Evolutionary conservation across 2,797 vertebrate genomes (phyloP).

Genomic region (Molossus alvarezi): DNA sequence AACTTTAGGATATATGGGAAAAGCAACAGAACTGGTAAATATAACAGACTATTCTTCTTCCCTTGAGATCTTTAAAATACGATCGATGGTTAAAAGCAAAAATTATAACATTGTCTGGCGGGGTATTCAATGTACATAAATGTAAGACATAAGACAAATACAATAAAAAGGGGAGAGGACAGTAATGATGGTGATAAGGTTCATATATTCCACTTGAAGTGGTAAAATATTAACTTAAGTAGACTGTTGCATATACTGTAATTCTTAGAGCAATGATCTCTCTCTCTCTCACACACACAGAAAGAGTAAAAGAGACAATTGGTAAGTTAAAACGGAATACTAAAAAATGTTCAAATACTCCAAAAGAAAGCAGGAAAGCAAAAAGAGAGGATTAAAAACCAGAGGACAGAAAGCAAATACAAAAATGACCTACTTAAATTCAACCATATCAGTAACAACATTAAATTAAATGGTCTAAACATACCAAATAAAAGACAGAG

Average conservation of each 20-base stretch:
- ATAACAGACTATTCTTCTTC: background rate
- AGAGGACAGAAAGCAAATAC: background rate
- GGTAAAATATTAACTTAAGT: background rate
- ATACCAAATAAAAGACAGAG: background rate
- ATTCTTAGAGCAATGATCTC: background rate
- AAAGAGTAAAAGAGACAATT: constrained; percentile 18
- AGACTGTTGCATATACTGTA: background rate
- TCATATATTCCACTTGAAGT: background rate
- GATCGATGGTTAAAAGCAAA: background rate
- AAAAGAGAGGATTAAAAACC: background rate
- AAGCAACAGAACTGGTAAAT: background rate
- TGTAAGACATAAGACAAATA: background rate
- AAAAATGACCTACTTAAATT: background rate
- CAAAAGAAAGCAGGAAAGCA: background rate
- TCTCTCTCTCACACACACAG: background rate
- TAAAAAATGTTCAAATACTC: background rate
- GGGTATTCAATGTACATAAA: background rate
- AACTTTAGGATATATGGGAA: background rate
- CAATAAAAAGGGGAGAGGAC: background rate
- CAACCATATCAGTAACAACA: background rate
- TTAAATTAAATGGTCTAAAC: background rate
- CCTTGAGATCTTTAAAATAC: background rate
- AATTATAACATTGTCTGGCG: background rate
- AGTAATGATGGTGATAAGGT: background rate
- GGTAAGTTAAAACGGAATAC: background rate